Conservation (phyloP, 2,797 vertebrate species). For the Neomorphus geoffroyi region DNA sequence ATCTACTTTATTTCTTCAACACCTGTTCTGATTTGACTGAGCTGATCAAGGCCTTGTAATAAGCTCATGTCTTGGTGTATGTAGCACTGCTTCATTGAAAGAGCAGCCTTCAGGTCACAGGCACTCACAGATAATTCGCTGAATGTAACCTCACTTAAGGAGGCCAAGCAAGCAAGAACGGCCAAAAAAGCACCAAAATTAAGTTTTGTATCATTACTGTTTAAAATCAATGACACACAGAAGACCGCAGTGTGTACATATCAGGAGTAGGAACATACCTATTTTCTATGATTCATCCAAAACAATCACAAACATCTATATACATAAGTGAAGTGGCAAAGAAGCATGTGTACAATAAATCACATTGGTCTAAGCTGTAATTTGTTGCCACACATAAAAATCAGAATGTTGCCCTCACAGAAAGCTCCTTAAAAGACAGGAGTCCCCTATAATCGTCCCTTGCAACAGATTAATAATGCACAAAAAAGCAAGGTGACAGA, state of each 20-base stretch:
- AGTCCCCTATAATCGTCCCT: not conserved
- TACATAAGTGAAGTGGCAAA: not conserved
- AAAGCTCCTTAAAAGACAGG: not conserved
- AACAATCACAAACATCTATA: not conserved
- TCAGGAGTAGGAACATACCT: not conserved
- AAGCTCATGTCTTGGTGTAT: not conserved
- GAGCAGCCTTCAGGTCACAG: not conserved
- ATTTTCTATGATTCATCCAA: not conserved
- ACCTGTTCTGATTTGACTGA: not conserved
- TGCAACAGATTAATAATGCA: not conserved
- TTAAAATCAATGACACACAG: not conserved
- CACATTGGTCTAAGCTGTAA: not conserved
- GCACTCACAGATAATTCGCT: not conserved
- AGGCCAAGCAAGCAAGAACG: not conserved
- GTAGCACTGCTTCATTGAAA: not conserved
- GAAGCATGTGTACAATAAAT: not conserved
- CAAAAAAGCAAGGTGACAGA: not conserved
- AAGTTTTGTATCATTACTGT: not conserved
- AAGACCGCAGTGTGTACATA: not conserved
- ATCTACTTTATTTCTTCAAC: not conserved
- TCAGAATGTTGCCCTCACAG: rapidly evolving
- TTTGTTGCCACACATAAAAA: not conserved
- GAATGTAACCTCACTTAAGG: not conserved
- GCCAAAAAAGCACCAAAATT: not conserved
- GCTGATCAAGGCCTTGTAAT: not conserved